Conservation (phyloP, 2,113 vertebrate species). For the Paradoxurus hermaphroditus region DNA sequence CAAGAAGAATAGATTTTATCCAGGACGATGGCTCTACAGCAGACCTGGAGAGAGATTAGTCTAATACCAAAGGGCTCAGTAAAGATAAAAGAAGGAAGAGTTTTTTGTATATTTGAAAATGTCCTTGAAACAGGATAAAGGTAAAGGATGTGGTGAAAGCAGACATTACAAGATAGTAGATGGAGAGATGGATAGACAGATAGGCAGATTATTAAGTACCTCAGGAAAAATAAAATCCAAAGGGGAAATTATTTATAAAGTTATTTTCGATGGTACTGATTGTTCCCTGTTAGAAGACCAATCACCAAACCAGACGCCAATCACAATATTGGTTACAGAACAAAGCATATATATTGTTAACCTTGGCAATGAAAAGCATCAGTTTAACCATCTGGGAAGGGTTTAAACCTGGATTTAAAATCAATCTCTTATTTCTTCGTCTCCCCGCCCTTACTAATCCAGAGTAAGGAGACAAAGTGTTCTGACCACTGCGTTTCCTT, state of each 20-base stretch:
- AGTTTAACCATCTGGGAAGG: background rate
- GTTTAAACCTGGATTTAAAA: background rate
- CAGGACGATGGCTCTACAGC: background rate
- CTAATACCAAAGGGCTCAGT: background rate
- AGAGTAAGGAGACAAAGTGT: background rate
- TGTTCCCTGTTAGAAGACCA: background rate
- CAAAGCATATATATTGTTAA: background rate
- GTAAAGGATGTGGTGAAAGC: background rate
- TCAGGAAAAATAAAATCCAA: background rate
- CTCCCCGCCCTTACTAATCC: background rate
- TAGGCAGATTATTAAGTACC: background rate
- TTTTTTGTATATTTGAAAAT: background rate
- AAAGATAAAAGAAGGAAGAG: background rate
- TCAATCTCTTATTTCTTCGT: background rate
- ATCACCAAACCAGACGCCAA: background rate
- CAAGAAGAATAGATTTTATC: background rate
- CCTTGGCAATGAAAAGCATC: background rate
- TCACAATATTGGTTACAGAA: background rate
- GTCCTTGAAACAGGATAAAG: background rate
- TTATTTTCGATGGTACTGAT: background rate
- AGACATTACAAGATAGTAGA: background rate
- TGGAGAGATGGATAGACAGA: background rate
- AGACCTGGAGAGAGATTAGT: background rate
- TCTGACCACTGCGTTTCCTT: background rate
- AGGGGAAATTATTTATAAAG: background rate